Percentiles rank a stretch among this genome's conserved stretches.
phyloP scores from a whole-genome alignment of 2,888 invertebrate genomes.

The Metallyticus violacea region DNA sequence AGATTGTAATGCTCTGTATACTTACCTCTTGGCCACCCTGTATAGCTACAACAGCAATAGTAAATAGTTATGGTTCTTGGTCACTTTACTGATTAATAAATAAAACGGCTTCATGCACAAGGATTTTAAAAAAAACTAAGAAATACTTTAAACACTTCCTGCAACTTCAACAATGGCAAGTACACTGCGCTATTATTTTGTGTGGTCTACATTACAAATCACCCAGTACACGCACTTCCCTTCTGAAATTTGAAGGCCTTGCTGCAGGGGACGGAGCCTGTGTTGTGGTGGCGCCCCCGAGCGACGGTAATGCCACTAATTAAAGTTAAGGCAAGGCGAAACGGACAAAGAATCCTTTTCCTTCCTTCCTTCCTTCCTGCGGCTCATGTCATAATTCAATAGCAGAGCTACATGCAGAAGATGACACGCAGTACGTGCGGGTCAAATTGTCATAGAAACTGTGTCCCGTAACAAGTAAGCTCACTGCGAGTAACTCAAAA shows the following conservation, averaged over 20 bases:
- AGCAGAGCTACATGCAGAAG: neutral
- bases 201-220: neutral
- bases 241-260: neutral
- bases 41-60: too few species aligned
- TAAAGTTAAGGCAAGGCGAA: neutral
- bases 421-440: neutral
- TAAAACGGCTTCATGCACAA: too few species aligned
- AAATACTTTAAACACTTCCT: too few species aligned
- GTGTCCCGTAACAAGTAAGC: neutral
- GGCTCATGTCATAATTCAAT: neutral
- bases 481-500: too few species aligned
- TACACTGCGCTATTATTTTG: too few species aligned
- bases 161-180: too few species aligned
- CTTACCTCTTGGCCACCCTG: too few species aligned
- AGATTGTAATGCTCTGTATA: too few species aligned
- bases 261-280: neutral
- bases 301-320: conserved; percentile 2
- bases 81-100: too few species aligned
- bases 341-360: neutral
- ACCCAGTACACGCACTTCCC: neutral
- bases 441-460: neutral
- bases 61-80: too few species aligned
- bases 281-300: neutral
- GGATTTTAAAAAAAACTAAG: too few species aligned
- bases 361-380: too few species aligned